Base-by-base conservation (phyloP, 1,140 invertebrate genomes). In the Ylistrum balloti region DNA sequence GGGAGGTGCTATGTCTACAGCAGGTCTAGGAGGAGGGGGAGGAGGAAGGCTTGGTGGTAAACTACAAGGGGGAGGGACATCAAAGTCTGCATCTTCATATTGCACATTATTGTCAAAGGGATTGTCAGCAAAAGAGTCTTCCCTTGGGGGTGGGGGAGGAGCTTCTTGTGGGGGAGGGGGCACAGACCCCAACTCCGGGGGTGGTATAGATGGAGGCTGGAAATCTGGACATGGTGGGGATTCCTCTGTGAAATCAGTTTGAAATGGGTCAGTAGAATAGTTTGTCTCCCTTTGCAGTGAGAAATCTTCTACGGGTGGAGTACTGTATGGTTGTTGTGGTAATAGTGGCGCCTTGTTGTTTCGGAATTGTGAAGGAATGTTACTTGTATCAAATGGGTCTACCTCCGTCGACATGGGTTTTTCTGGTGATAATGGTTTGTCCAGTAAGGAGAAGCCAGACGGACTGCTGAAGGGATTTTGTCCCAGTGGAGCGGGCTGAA, bases 321-420 rank as follows among this genome's bases (percentile, higher is more conserved):
- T 74, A 87, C 89, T 32, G 33, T 90, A 74, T 48, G 85, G 87
- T 45, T 56, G 90, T 33, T 85, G 90, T 33, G 10, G 89, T 28
- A 38, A 15, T 3, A 33, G 85, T 34, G 41, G 88, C n/a, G 86
- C 34, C 41, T 91, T 34, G 48, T 88, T 86, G 15, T 89, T 22
- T 74, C 56, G 28, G 41, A 87, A 92, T 34, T 87, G 74, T 35
- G 85, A 85, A 22, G 87, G 87, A 86, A 91, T 86, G 33, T 56
- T 88, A 48, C 91, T 91, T 13, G 93, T 93, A 85, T 93, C 90
- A 93, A 94, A 94, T 32, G 92, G 93, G 88, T 94, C 93, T 10
- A 85, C 22, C 45, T 88, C 34, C 22, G 87, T 45, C 34, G 33
- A 56, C 11, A 33, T 38, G 33, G 33, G 22, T 41, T 34, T 22